These are phyloP conservation scores for Lepilemur ruficaudatus DNA, from an alignment of 2,797 vertebrate genomes.

Conservation along the genomic window DNA sequence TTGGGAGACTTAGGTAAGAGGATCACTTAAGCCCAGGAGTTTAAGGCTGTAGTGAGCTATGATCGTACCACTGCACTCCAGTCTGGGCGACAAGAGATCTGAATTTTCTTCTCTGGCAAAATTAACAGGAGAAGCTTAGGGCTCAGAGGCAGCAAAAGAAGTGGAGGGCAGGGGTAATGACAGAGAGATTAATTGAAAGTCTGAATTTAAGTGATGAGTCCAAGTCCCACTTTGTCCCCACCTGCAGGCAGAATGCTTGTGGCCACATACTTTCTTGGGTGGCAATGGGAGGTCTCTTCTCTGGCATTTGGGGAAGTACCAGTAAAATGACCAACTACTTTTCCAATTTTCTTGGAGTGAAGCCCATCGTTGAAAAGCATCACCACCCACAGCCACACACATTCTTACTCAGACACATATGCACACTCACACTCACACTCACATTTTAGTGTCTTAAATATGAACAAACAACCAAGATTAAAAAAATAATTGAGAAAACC, in stretches of 20 bases:
- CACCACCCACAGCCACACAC: not conserved
- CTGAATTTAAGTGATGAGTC: not conserved
- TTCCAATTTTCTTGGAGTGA: not conserved
- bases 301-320: not conserved
- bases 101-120: not conserved
- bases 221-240: not conserved
- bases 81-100: not conserved
- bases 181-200: not conserved
- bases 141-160: not conserved
- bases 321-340: not conserved
- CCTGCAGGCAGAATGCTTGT: not conserved
- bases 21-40: not conserved
- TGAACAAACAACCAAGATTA: not conserved
- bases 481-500: slow-evolving; percentile 12
- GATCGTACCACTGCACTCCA: not conserved
- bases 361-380: not conserved
- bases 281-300: not conserved
- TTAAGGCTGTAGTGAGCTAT: not conserved
- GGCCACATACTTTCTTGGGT: not conserved
- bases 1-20: not conserved
- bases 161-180: not conserved
- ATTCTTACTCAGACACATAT: not conserved
- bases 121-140: not conserved
- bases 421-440: not conserved
- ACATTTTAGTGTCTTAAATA: not conserved